Conservation (phyloP, 1,140 invertebrate genomes). For the Zaprionus lachaisei region DNA sequence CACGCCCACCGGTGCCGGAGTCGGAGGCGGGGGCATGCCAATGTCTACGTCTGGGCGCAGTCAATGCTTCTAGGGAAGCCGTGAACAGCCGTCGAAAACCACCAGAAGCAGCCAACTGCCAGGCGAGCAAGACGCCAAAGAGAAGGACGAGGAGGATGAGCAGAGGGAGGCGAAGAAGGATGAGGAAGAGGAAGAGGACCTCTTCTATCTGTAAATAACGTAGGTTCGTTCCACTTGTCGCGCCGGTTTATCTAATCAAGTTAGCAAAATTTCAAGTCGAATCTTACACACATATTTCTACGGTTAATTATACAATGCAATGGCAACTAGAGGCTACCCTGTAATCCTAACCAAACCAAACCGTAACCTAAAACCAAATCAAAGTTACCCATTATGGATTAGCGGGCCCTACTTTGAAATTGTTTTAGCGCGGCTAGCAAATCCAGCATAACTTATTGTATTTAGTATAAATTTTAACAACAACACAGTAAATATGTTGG, state of each 20-base stretch:
- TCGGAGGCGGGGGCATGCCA: constrained; percentile 18
- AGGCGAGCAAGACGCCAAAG: background rate
- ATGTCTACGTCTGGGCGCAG: constrained; percentile 52
- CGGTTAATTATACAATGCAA: constrained; percentile 39
- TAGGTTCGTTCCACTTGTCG: constrained; percentile 25
- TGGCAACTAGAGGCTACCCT: constrained; percentile 48
- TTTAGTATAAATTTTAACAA: constrained; percentile 49
- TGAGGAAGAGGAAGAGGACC: background rate
- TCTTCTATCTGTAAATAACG: constrained; percentile 62
- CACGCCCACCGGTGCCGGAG: constrained; percentile 25
- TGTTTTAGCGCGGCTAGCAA: constrained; percentile 42
- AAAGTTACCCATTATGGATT: constrained; percentile 18
- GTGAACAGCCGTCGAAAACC: background rate
- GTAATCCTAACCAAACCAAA: constrained; percentile 35
- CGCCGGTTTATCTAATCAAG: constrained; percentile 34
- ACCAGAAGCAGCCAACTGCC: constrained; percentile 9
- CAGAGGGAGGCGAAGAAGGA: background rate
- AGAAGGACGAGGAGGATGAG: background rate
- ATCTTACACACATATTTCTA: constrained; percentile 48
- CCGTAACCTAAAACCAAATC: constrained; percentile 20
- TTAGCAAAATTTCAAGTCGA: constrained; percentile 36
- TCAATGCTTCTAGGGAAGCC: constrained; percentile 60
- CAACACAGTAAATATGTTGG: constrained; percentile 31
- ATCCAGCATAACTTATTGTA: constrained; percentile 29
- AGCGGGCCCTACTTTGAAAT: constrained; percentile 20